Conservation (phyloP, 2,888 invertebrate genomes). For the Sphaerophoria taeniata region DNA sequence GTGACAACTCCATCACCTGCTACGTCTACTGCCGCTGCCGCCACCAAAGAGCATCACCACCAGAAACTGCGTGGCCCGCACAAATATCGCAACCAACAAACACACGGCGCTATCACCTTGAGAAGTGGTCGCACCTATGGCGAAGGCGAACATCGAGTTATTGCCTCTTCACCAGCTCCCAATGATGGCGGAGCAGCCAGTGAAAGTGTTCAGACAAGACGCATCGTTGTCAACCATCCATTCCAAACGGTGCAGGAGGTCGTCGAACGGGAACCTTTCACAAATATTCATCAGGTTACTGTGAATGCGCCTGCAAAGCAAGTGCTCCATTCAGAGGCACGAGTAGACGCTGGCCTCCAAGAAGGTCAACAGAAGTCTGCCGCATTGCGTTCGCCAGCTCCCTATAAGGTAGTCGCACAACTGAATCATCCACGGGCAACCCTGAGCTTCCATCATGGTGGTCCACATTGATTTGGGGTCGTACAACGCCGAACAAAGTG, state of each 20-base stretch:
- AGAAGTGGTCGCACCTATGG: conserved; percentile 68
- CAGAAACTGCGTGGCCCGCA: conserved; percentile 30
- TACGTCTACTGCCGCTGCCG: neutral
- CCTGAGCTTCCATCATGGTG: conserved; percentile 57
- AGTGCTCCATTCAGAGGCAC: neutral
- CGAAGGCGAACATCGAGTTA: conserved; percentile 81
- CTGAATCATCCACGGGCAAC: conserved; percentile 55
- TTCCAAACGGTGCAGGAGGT: conserved; percentile 86
- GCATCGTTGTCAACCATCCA: conserved; percentile 86
- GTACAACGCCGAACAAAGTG: conserved; percentile 43
- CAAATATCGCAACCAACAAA: conserved; percentile 66
- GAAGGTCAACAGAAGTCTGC: conserved; percentile 61
- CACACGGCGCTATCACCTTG: conserved; percentile 59
- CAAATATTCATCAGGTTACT: conserved; percentile 85
- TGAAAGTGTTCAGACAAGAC: conserved; percentile 85
- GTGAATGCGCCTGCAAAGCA: conserved; percentile 84
- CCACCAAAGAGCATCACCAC: neutral
- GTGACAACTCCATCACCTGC: conserved; percentile 56
- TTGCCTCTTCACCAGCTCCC: conserved; percentile 85
- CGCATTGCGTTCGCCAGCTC: conserved; percentile 28
- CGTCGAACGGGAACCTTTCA: conserved; percentile 85
- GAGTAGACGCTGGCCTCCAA: conserved; percentile 40
- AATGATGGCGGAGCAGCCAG: conserved; percentile 83
- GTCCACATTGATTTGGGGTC: conserved; percentile 54
- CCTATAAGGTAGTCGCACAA: conserved; percentile 50